A percentile compares a stretch with the other conserved stretches of the same genome.
These are phyloP conservation scores for Tribolium freemani DNA, from an alignment of 2,888 invertebrate species.

Conservation along the genomic window DNA sequence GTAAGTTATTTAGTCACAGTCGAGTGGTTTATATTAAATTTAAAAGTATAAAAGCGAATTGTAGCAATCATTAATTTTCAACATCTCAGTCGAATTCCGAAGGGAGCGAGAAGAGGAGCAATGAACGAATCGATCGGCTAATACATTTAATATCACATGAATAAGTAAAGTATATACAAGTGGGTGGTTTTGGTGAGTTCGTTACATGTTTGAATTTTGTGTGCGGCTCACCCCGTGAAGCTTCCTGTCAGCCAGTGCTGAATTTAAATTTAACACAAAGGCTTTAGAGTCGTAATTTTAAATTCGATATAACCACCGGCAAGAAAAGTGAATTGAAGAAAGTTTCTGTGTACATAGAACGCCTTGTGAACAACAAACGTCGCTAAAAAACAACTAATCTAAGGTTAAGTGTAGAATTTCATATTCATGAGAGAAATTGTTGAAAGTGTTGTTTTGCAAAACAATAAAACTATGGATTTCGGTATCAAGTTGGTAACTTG, in stretches of 20 bases:
- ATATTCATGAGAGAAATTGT: conserved; percentile 22
- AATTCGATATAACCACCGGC: conserved; percentile 22
- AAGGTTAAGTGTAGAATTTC: conserved; percentile 18
- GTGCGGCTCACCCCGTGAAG: background rate
- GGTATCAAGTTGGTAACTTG: background rate
- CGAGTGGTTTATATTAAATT: conserved; percentile 7
- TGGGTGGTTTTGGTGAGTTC: conserved; percentile 13
- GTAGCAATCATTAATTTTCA: conserved; percentile 8
- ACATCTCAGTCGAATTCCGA: conserved; percentile 1
- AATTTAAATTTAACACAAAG: conserved; percentile 14
- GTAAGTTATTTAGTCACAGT: background rate
- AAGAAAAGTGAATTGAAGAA: background rate
- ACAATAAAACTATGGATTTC: conserved; percentile 7
- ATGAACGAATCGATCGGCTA: conserved; percentile 27
- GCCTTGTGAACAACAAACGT: background rate
- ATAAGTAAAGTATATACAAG: conserved; percentile 22
- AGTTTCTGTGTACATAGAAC: conserved; percentile 7
- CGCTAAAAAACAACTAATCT: conserved; percentile 2
- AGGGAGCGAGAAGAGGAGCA: background rate
- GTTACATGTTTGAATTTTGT: background rate
- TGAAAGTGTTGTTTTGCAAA: background rate
- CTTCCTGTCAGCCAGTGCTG: background rate
- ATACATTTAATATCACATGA: conserved; percentile 28
- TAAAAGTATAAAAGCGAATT: conserved; percentile 9
- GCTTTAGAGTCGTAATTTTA: conserved; percentile 17